Base-by-base conservation (phyloP, 2,888 invertebrate genomes). In the Lithophane socia region DNA sequence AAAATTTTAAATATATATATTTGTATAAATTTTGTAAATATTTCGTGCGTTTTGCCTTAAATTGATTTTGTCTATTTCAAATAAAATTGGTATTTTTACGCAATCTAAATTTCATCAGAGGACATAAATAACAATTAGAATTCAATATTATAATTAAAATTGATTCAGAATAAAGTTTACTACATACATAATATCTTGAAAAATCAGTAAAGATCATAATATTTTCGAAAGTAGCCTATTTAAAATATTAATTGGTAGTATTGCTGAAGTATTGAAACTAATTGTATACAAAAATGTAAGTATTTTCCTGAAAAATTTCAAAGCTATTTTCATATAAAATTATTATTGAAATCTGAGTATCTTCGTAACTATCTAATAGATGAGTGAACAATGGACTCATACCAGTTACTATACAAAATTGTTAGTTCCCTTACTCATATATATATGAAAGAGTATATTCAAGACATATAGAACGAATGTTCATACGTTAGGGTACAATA, bases 401-500 rank as follows among this genome's bases (percentile, higher is more conserved):
- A 76, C 42, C 67, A 79, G 65, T 70, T 78, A 67, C 52, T 37
- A 77, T 83, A 84, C 56, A 85, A 90, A 86, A 87, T 77, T 86
- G 78, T 85, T 81, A 80, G 74, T 85, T 80, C 85, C 82, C 73
- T 78, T 78, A 85, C 24, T 71, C 42, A 63, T 66, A 49, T 73
- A 60, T 76, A 79, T 87, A 84, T 75, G 82, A 87, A 29, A 87
- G 85, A 84, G 79, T 87, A 86, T 88, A 87, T 82, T 81, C 71
- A 73, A 84, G 82, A 86, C 77, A 77, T 86, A 86, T 84, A 86
- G 72, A 89, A 83, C 87, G 81, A 89, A 90, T 79, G 83, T 88
- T 84, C 75, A 72, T 79, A 76, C 29, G 52, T 80, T 71, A 74
- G 78, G 79, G 84, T 91, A 91, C 86, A 89, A 86, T 88, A 87